Evolutionary conservation across 2,797 vertebrate species (phyloP), one percentile per base, ranked within the genome.

Genomic region (Hoplostethus atlanticus): DNA sequence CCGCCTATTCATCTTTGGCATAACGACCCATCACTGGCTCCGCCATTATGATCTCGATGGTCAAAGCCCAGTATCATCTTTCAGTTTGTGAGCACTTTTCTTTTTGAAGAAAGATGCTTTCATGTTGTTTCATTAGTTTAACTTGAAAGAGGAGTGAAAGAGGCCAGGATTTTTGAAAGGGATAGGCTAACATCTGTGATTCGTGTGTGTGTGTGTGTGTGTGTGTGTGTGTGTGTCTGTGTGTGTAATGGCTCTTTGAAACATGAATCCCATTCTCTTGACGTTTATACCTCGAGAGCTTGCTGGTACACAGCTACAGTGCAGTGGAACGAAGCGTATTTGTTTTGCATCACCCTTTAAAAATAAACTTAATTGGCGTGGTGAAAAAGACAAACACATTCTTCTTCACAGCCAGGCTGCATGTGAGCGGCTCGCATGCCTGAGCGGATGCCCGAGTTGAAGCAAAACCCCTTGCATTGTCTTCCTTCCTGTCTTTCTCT

Each of bases 61-160:
- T 71, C 77, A 80, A 69, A 70, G 61, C 15, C 25, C 9, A 0
- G 71, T 81, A 73, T 93, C 80, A 55, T 66, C 60, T 92, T 90
- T 79, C 84, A 79, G 56, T 64, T 54, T 73, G 72, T 10, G 31
- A 68, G 60, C 38, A 42, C 50, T 31, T 74, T 69, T 64, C 58
- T 68, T 73, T 77, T 81, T 79, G 68, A 86, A 81, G 53, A 61
- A 70, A 59, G 77, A 69, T 38, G 47, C 87, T 90, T 90, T 92
- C 66, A 90, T 81, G 84, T 76, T 60, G 13, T 84, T 80, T 80
- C 64, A 81, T 66, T 76, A 56, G 73, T 68, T 70, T 28, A 44
- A 79, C 72, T 77, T 85, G 65, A 85, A 90, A 89, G 71, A 58
- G 54, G 17, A 0, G 46, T 1, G 44, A 52, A 34, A 15, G 40